Conservation (phyloP, 2,797 vertebrate species). For the Chiloscyllium punctatum region DNA sequence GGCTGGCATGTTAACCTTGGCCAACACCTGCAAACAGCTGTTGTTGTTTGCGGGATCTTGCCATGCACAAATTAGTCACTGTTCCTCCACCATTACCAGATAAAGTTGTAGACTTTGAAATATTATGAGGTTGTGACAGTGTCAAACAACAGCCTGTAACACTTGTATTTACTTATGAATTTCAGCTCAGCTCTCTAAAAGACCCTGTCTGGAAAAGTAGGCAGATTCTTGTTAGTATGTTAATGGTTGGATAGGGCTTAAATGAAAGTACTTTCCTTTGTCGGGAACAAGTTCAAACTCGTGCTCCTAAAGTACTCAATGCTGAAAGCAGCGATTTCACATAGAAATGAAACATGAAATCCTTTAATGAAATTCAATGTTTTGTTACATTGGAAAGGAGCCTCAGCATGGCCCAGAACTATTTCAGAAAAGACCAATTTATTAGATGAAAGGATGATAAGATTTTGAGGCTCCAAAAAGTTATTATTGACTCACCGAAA, state of each 20-base stretch:
- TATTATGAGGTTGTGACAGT: background rate
- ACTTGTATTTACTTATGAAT: too few relatives aligned
- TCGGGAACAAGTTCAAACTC: background rate
- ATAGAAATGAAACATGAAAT: background rate
- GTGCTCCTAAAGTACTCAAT: background rate
- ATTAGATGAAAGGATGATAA: conserved; percentile 3
- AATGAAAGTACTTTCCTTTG: background rate
- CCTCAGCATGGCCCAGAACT: background rate
- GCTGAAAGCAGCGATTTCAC: background rate
- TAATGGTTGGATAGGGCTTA: background rate
- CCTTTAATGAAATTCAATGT: background rate
- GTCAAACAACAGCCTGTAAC: background rate
- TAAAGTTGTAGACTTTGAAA: background rate
- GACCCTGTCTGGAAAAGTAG: background rate
- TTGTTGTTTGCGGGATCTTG: background rate
- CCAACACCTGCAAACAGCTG: background rate
- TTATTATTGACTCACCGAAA: background rate
- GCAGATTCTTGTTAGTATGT: background rate
- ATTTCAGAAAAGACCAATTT: background rate
- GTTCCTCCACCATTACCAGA: background rate
- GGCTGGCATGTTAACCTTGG: background rate
- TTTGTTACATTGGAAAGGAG: background rate
- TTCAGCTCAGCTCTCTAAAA: background rate
- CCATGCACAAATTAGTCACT: background rate
- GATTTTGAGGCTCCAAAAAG: background rate